A percentile compares a stretch with the other conserved stretches of the same genome.
These are phyloP conservation scores for Talpa occidentalis DNA, from an alignment of 2,113 vertebrate species.

Conservation along the genomic window DNA sequence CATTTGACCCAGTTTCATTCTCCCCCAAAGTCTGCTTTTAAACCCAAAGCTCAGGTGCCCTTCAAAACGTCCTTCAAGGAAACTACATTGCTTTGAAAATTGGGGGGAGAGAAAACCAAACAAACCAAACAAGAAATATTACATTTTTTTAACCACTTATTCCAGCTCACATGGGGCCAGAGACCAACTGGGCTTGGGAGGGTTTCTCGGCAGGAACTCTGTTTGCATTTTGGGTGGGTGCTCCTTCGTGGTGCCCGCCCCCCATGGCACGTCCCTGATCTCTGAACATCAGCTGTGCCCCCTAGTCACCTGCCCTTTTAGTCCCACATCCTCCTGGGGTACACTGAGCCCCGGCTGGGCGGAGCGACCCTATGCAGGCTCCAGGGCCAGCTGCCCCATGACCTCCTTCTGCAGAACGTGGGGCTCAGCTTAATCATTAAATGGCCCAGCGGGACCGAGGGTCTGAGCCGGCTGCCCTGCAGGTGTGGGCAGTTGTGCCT, in stretches of 20 bases:
- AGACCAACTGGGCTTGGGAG: not conserved
- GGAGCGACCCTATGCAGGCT: not conserved
- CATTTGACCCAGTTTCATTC: not conserved
- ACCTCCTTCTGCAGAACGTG: not conserved
- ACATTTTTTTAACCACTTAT: conserved; percentile 62
- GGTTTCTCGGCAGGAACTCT: not conserved
- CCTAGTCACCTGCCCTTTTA: not conserved
- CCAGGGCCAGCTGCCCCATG: not conserved
- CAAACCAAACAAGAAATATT: conserved; percentile 69
- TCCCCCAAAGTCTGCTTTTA: not conserved
- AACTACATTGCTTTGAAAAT: conserved; percentile 16
- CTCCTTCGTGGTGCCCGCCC: not conserved
- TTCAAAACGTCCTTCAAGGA: conserved; percentile 21
- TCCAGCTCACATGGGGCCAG: not conserved
- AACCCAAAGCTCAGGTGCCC: not conserved
- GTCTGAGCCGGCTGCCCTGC: not conserved
- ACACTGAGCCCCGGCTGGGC: not conserved
- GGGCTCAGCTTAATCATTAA: conserved; percentile 60
- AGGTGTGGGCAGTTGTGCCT: not conserved
- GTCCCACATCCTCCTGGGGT: no score
- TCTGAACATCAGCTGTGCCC: not conserved
- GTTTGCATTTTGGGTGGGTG: conserved; percentile 24
- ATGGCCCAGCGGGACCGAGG: not conserved
- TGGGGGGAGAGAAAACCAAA: not conserved
- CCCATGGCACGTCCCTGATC: not conserved